phyloP scores from a whole-genome alignment of 2,113 vertebrate species.

The Cynoglossus semilaevis region DNA sequence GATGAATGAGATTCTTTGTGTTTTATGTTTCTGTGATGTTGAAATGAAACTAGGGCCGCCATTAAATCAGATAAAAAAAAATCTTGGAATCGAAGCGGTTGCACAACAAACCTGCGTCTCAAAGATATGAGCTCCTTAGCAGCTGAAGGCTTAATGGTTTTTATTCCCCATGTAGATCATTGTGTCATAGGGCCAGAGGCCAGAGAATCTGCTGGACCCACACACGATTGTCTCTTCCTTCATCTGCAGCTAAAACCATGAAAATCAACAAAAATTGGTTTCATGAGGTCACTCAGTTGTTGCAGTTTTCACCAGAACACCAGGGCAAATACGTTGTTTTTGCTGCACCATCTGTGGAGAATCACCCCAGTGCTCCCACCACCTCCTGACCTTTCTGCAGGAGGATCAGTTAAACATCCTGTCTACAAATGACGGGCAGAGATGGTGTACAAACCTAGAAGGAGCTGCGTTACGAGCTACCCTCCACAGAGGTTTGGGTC shows the following conservation, averaged over 20 bases:
- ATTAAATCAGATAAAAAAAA: too few relatives aligned
- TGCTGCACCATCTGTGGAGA: slow-evolving; percentile 49
- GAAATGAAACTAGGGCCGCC: background rate
- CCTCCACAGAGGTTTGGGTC: slow-evolving; percentile 53
- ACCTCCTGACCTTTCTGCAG: slow-evolving; percentile 32
- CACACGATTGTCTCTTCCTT: slow-evolving; percentile 23
- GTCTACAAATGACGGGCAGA: slow-evolving; percentile 54
- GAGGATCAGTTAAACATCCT: slow-evolving; percentile 57
- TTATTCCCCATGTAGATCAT: slow-evolving; percentile 10
- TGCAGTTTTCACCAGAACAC: slow-evolving; percentile 17
- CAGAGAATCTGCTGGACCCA: slow-evolving; percentile 10
- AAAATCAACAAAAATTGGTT: slow-evolving; percentile 11
- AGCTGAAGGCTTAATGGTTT: slow-evolving; percentile 2
- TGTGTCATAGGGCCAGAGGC: slow-evolving; percentile 14
- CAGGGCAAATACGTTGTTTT: slow-evolving; percentile 17
- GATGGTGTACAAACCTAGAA: slow-evolving; percentile 39
- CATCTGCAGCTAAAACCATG: slow-evolving; percentile 32
- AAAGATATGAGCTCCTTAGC: slow-evolving; percentile 12
- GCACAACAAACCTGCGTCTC: background rate
- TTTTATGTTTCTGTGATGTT: background rate
- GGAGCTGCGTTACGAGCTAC: slow-evolving; percentile 43
- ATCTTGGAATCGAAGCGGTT: background rate
- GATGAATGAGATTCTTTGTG: background rate
- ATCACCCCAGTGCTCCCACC: slow-evolving; percentile 17
- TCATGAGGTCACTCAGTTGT: background rate